Evolutionary conservation across 2,113 vertebrate species (phyloP).

Genomic region (Alligator mississippiensis): DNA sequence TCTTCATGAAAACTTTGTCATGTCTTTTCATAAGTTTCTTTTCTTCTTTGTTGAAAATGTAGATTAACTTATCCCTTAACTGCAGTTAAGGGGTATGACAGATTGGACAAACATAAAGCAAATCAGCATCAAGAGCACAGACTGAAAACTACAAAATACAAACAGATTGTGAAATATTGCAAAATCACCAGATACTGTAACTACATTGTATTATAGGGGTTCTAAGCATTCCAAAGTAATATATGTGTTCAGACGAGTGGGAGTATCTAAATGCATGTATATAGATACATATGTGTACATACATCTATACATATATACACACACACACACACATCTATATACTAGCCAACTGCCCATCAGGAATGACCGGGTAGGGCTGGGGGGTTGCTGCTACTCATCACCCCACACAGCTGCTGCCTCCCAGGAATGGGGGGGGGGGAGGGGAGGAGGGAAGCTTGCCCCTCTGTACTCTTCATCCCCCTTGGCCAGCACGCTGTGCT

Average conservation of each 20-base stretch:
- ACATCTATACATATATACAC: no score
- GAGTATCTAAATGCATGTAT: no score
- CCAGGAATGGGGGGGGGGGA: no score
- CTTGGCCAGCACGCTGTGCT: no score
- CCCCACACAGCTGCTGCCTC: no score
- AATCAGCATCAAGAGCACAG: not conserved
- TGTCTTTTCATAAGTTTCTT: not conserved
- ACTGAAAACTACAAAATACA: not conserved
- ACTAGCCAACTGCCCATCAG: no score
- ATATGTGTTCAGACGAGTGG: not conserved
- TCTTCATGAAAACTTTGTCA: not conserved
- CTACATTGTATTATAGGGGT: not conserved
- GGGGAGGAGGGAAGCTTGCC: no score
- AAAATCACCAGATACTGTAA: not conserved
- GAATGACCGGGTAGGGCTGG: no score
- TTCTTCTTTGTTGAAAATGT: not conserved
- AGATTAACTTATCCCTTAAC: not conserved
- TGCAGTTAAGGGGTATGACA: not conserved
- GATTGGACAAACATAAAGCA: not conserved
- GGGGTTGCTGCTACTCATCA: no score
- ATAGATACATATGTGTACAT: no score
- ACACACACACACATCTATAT: no score
- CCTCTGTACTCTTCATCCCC: no score
- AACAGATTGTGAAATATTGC: not conserved
- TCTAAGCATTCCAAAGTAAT: not conserved